These are phyloP conservation scores for Callocephalon fimbriatum DNA, from an alignment of 2,113 vertebrate species.

Conservation along the genomic window DNA sequence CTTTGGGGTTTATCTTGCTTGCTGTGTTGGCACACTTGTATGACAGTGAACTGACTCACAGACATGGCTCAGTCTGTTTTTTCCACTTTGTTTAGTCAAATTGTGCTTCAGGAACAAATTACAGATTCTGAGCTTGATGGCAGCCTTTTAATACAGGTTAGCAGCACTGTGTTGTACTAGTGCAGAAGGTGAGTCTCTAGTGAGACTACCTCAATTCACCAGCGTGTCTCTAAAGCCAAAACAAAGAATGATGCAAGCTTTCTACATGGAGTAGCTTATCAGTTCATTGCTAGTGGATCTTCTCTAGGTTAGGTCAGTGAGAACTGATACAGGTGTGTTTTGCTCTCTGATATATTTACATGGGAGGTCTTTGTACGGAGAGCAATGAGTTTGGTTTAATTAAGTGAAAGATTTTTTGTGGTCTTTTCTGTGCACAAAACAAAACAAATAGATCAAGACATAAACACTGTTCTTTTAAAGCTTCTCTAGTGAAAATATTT, in stretches of 20 bases:
- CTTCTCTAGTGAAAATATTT: slow-evolving; percentile 7
- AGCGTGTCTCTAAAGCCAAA: not conserved
- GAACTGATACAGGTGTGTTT: not conserved
- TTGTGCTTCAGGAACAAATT: not conserved
- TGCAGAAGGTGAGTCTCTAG: not conserved
- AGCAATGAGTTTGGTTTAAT: not conserved
- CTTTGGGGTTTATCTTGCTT: not conserved
- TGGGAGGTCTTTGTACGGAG: not conserved
- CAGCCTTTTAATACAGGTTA: not conserved
- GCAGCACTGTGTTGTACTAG: not conserved
- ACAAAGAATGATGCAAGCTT: not conserved
- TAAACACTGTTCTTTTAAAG: not conserved
- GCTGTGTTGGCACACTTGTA: not conserved
- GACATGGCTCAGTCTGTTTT: not conserved
- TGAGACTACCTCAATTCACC: not conserved
- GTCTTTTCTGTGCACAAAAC: not conserved
- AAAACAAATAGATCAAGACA: not conserved
- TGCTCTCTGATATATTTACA: not conserved
- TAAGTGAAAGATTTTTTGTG: not conserved
- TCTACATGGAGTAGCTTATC: not conserved
- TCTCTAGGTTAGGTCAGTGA: not conserved
- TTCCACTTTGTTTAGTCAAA: not conserved
- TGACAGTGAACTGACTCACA: not conserved
- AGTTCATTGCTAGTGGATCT: fast-evolving
- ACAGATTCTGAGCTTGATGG: not conserved